Conservation (phyloP, 2,797 vertebrate genomes). For the Melopsittacus undulatus region DNA sequence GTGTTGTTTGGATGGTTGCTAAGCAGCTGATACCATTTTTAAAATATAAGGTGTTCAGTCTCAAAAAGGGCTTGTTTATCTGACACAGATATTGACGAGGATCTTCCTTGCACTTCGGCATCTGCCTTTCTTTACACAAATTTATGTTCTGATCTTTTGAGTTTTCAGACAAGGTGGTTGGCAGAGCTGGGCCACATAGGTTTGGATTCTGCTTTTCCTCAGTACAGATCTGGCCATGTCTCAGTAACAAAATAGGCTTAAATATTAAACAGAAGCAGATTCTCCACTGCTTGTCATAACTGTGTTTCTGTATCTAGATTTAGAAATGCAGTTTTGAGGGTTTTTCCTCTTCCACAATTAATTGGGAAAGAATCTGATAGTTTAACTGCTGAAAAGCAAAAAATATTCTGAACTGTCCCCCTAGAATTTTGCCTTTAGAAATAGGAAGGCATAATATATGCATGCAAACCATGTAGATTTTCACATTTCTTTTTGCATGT, state of each 20-base stretch:
- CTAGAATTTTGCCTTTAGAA: not conserved
- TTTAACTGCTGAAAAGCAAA: not conserved
- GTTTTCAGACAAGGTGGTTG: not conserved
- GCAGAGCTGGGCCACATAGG: not conserved
- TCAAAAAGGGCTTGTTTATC: not conserved
- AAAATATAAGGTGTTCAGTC: not conserved
- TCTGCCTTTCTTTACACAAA: not conserved
- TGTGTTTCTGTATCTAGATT: not conserved
- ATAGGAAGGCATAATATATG: not conserved
- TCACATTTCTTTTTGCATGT: not conserved
- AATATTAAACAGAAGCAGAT: not conserved
- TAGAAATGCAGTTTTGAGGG: not conserved
- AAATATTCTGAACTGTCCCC: not conserved
- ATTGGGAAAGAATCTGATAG: not conserved
- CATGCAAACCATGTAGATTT: not conserved
- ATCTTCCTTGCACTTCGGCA: not conserved
- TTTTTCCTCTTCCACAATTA: not conserved
- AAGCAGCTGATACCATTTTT: not conserved
- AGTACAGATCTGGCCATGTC: not conserved
- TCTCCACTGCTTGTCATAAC: not conserved
- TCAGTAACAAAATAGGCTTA: not conserved
- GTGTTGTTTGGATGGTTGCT: not conserved
- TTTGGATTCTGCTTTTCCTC: not conserved
- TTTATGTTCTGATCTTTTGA: not conserved
- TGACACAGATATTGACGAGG: not conserved